Evolutionary conservation across 2,888 invertebrate species (phyloP), one percentile per base, ranked within the genome.

Genomic region (Blastobasis lacticolella): DNA sequence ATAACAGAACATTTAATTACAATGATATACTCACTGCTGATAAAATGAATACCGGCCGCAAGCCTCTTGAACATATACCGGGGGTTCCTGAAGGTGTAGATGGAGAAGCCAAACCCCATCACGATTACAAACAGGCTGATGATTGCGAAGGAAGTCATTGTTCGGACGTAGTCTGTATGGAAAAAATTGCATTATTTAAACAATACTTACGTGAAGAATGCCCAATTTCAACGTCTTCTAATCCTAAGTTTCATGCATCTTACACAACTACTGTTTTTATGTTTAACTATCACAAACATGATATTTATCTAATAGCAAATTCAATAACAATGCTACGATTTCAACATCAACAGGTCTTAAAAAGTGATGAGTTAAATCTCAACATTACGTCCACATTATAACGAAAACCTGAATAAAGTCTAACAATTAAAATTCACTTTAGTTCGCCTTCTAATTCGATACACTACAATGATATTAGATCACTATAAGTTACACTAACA

Each of bases 1-100:
- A 23, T 23, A 23, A 23, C 3, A 23, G 23, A 23, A 23, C 3
- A 23, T 3, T 23, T 23, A 23, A 23, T 9, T 37, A 46, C 6
- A 8, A 48, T 23, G 9, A 42, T 37, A 51, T 62, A 86, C 89
- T 90, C 77, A 94, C 94, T 93, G 71, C 94, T 92, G 54, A 96
- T 93, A 65, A 96, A 92, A 71, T 95, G 94, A 55, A 96, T 93
- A 23, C 94, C 94, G 0, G 94, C 95, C 4, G 96, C 95, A 37
- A 96, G 89, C 42, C 96, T 89, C 74, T 96, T 96, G 85, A 95
- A 95, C 92, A 95, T 96, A 75, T 96, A 96, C 5, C 96, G 90
- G 4, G 95, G 94, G 71, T 96, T 94, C 60, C 90, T 89, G 73
- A 96, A 94, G 10, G 95, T 95, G 74, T 96, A 96, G 57, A 93